Conservation (phyloP, 2,797 vertebrate genomes). For the Acanthurus lineatus region DNA sequence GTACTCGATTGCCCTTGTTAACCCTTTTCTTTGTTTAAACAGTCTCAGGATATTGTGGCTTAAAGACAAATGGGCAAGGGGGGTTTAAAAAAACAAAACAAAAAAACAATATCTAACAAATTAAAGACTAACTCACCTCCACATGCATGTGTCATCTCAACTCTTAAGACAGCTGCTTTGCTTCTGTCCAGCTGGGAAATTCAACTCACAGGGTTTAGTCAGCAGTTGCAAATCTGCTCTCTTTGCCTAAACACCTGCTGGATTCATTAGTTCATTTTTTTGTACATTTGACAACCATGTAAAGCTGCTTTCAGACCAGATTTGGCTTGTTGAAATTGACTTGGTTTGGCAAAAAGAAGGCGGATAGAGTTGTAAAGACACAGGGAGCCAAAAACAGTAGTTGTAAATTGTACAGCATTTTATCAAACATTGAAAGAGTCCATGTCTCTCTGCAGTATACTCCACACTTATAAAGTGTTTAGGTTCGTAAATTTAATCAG, state of each 20-base stretch:
- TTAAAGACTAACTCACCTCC: conserved; percentile 84
- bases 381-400: neutral
- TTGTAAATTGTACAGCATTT: neutral
- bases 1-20: conserved; percentile 44
- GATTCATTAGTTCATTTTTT: conserved; percentile 11
- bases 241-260: conserved; percentile 53
- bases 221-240: conserved; percentile 39
- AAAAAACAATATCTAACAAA: conserved; percentile 56
- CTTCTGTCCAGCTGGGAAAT: conserved; percentile 60
- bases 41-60: conserved; percentile 37
- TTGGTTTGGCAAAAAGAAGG: neutral
- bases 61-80: conserved; percentile 23
- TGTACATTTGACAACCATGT: conserved; percentile 1
- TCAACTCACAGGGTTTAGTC: conserved; percentile 38
- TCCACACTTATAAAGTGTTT: neutral
- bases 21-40: conserved; percentile 4
- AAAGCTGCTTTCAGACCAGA: conserved; percentile 33
- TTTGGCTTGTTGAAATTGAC: conserved; percentile 6
- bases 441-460: neutral
- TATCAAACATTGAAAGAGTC: neutral
- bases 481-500: neutral
- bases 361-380: neutral
- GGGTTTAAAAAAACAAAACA: neutral
- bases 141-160: conserved; percentile 84
- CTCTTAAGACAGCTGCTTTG: conserved; percentile 65